Percentiles rank a stretch among this genome's conserved stretches.
phyloP scores from a whole-genome alignment of 1,140 invertebrate species.

The Sinonovacula constricta region DNA sequence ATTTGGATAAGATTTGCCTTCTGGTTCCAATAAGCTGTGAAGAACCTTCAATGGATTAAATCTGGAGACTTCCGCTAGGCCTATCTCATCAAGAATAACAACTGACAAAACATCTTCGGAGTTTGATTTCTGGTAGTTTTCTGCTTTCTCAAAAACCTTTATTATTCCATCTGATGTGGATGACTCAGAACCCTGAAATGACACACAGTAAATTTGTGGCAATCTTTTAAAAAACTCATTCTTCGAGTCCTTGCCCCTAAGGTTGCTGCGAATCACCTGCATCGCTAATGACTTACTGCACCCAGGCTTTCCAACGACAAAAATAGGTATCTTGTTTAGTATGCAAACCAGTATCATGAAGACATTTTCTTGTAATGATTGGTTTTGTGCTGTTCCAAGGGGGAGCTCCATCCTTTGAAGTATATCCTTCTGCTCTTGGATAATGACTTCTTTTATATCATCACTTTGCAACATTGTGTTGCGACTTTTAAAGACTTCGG shows the following conservation, averaged over 20 bases:
- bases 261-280: slow-evolving; percentile 63
- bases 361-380: slow-evolving; percentile 69
- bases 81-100: slow-evolving; percentile 66
- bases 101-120: slow-evolving; percentile 59
- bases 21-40: slow-evolving; percentile 54
- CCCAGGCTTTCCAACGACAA: slow-evolving; percentile 73
- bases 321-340: slow-evolving; percentile 66
- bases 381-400: slow-evolving; percentile 54
- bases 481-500: too few relatives aligned
- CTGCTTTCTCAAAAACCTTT: slow-evolving; percentile 59
- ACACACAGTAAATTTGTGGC: slow-evolving; percentile 63
- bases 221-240: slow-evolving; percentile 60
- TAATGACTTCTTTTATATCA: slow-evolving; percentile 25
- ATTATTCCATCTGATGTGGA: slow-evolving; percentile 64
- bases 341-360: slow-evolving; percentile 73
- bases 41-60: slow-evolving; percentile 59
- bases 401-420: slow-evolving; percentile 50
- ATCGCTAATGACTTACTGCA: slow-evolving; percentile 71
- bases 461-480: too few relatives aligned
- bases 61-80: slow-evolving; percentile 61
- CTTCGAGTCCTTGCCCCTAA: slow-evolving; percentile 63
- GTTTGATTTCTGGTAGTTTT: slow-evolving; percentile 52
- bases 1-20: slow-evolving; percentile 34
- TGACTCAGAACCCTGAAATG: slow-evolving; percentile 63
- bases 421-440: slow-evolving; percentile 49